Conservation (phyloP, 2,888 invertebrate species). For the Eupithecia pulchellata region DNA sequence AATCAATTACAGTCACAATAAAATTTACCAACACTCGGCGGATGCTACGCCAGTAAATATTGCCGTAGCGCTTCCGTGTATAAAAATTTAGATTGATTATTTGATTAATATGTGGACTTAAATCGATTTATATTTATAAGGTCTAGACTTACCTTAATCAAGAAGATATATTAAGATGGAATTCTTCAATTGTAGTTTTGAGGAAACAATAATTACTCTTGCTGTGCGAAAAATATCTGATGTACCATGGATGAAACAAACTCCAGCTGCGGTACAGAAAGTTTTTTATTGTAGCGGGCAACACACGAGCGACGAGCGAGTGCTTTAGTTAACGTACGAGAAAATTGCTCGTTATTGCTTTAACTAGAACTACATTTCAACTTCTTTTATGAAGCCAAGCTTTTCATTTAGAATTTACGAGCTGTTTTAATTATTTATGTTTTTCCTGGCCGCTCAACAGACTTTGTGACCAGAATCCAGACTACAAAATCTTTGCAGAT, state of each 20-base stretch:
- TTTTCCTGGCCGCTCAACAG: too few species aligned
- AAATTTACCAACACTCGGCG: too few species aligned
- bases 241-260: conserved; percentile 27
- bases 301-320: conserved; percentile 26
- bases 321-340: conserved; percentile 2
- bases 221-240: conserved; percentile 31
- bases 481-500: too few species aligned
- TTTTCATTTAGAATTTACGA: not conserved
- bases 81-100: not conserved
- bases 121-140: not conserved
- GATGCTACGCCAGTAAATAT: too few species aligned
- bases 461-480: too few species aligned
- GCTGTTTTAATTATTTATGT: not conserved
- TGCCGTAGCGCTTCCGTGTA: too few species aligned
- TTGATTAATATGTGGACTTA: not conserved
- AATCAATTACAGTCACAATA: too few species aligned
- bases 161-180: not conserved
- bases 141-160: not conserved
- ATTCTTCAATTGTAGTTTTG: not conserved
- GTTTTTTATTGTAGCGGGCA: conserved; percentile 28
- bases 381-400: not conserved
- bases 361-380: not conserved
- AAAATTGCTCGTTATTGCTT: conserved; percentile 7
- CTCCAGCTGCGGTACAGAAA: conserved; percentile 31
- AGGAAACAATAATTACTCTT: not conserved